Conservation (phyloP, 2,888 invertebrate genomes). For the Plebejus melissa region DNA sequence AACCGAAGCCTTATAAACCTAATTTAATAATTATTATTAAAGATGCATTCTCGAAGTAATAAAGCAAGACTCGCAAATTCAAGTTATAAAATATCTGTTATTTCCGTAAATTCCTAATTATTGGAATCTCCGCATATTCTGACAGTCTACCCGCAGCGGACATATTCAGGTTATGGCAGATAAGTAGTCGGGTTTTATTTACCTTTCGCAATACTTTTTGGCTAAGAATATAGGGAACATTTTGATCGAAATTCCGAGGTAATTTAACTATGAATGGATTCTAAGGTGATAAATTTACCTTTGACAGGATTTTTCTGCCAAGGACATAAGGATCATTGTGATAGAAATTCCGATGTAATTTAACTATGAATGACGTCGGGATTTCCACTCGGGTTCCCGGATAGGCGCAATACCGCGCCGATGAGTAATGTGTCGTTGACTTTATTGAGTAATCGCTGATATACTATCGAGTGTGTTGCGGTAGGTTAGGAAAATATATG, state of each 20-base stretch:
- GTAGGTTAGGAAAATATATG: background rate
- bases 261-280: background rate
- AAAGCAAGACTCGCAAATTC: background rate
- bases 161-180: background rate
- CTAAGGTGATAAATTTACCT: background rate
- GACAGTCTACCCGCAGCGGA: background rate
- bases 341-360: no score
- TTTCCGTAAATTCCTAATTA: background rate
- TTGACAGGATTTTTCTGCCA: no score
- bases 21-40: no score
- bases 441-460: background rate
- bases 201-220: background rate
- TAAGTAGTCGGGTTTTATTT: background rate
- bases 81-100: background rate
- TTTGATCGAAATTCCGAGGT: background rate
- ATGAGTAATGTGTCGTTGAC: conserved; percentile 20
- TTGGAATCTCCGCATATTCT: background rate
- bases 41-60: no score
- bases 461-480: background rate
- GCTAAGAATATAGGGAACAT: no score
- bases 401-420: background rate
- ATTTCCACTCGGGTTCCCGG: conserved; percentile 8
- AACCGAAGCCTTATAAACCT: no score
- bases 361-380: background rate
- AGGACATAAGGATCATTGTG: no score